A percentile compares a stretch with the other conserved stretches of the same genome.
Conservation (phyloP, 2,888 invertebrate genomes). For the Muscina levida region DNA sequence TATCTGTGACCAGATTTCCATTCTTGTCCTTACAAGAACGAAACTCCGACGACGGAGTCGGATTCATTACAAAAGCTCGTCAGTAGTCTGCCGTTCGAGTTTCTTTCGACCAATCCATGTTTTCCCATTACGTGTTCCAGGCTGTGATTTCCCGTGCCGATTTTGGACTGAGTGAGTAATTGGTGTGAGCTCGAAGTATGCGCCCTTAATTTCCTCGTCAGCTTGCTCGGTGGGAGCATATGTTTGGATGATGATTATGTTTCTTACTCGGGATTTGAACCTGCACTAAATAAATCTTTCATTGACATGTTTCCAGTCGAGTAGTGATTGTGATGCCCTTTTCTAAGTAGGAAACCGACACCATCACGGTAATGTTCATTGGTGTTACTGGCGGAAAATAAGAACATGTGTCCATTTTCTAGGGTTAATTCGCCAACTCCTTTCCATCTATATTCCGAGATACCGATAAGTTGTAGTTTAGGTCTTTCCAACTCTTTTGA, state of each 20-base stretch:
- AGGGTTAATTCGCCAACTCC: too few relatives aligned
- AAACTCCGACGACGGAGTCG: too few relatives aligned
- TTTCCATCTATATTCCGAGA: conserved; percentile 2
- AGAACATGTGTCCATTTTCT: too few relatives aligned
- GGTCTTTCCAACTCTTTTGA: too few relatives aligned
- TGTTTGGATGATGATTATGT: not conserved
- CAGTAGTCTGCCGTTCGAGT: not conserved
- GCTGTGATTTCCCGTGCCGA: not conserved
- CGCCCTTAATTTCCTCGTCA: not conserved
- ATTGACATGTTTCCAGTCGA: not conserved
- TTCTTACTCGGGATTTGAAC: not conserved
- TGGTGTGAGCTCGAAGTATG: not conserved
- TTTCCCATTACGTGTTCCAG: not conserved
- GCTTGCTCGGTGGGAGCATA: not conserved
- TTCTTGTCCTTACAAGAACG: too few relatives aligned
- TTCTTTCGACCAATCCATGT: not conserved
- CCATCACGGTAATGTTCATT: too few relatives aligned
- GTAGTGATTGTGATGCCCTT: not conserved
- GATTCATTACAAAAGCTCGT: not conserved
- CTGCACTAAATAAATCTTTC: conserved; percentile 5
- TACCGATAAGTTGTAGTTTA: not conserved
- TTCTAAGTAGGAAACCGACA: not conserved
- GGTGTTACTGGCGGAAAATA: not conserved
- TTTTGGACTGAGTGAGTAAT: not conserved
- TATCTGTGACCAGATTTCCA: too few relatives aligned